These are phyloP conservation scores for Sebastes trivittatus DNA, from an alignment of 2,797 vertebrate species.

Conservation along the genomic window DNA sequence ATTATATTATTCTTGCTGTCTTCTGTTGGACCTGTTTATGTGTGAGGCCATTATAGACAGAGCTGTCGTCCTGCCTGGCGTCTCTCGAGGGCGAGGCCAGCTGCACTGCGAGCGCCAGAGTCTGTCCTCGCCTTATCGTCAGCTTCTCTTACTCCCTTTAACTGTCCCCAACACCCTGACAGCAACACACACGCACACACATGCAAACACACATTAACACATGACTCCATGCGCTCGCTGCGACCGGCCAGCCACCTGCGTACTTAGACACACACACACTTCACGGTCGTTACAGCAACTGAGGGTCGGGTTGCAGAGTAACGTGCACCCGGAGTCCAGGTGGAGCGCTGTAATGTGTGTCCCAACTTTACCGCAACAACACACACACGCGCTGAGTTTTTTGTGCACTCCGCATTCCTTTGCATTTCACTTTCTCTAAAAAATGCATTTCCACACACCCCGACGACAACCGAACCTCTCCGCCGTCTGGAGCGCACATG, in stretches of 20 bases:
- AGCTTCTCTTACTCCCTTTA: slow-evolving; percentile 55
- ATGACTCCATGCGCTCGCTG: slow-evolving; percentile 8
- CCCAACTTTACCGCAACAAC: slow-evolving; percentile 13
- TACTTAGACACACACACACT: slow-evolving; percentile 1
- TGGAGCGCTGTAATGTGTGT: slow-evolving; percentile 44
- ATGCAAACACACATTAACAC: slow-evolving; percentile 33
- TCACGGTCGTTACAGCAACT: slow-evolving; percentile 22
- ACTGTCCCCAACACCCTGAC: slow-evolving; percentile 40
- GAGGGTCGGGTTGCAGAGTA: slow-evolving; percentile 72
- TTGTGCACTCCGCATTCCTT: slow-evolving; percentile 39
- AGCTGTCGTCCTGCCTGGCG: slow-evolving; percentile 9
- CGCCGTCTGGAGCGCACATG: slow-evolving; percentile 11
- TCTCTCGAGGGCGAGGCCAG: slow-evolving; percentile 30
- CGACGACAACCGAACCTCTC: slow-evolving; percentile 29
- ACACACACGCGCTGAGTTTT: neutral
- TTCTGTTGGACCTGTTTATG: slow-evolving; percentile 28
- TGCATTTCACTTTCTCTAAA: slow-evolving; percentile 50
- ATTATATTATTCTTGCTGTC: neutral
- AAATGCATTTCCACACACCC: slow-evolving; percentile 61
- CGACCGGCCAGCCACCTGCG: slow-evolving; percentile 50
- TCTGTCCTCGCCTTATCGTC: slow-evolving; percentile 65
- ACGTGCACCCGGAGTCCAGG: slow-evolving; percentile 65
- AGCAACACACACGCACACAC: neutral
- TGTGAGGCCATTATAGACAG: slow-evolving; percentile 22
- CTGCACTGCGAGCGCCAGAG: slow-evolving; percentile 39